These are phyloP conservation scores for Aphidius colemani DNA, from an alignment of 2,888 invertebrate genomes.

Conservation along the genomic window DNA sequence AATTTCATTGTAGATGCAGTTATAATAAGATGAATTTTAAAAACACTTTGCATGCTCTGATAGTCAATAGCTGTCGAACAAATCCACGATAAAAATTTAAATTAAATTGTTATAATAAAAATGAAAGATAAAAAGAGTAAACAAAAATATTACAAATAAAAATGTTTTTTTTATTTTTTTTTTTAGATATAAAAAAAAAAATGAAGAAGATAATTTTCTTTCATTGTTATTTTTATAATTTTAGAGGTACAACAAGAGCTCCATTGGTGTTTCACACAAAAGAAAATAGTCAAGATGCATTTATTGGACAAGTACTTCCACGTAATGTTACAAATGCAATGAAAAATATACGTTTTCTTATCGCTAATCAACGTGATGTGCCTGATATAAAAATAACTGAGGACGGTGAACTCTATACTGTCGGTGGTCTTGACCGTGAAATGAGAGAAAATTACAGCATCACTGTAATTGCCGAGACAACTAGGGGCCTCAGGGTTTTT, in stretches of 20 bases:
- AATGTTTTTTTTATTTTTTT: too few relatives aligned
- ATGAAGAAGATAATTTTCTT: neutral
- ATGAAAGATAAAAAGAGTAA: too few relatives aligned
- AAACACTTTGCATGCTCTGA: too few relatives aligned
- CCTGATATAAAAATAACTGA: conserved; percentile 77
- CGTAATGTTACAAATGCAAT: conserved; percentile 58
- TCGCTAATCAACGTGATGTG: conserved; percentile 83
- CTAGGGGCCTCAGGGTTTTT: conserved; percentile 74
- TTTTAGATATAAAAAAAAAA: neutral
- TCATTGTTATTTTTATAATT: conserved; percentile 7
- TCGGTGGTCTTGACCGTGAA: conserved; percentile 78
- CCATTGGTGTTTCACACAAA: conserved; percentile 76
- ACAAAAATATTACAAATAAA: too few relatives aligned
- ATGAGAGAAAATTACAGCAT: conserved; percentile 73
- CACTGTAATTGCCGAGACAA: conserved; percentile 80
- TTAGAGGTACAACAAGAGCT: conserved; percentile 71
- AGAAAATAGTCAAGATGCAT: conserved; percentile 75
- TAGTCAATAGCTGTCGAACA: too few relatives aligned
- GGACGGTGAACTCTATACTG: conserved; percentile 80
- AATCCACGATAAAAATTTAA: too few relatives aligned
- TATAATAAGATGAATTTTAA: too few relatives aligned
- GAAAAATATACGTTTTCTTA: conserved; percentile 70
- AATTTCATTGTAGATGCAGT: too few relatives aligned
- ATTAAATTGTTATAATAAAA: too few relatives aligned
- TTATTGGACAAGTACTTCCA: conserved; percentile 74